Evolutionary conservation across 2,888 invertebrate genomes (phyloP).

Genomic region (Phlogophora meticulosa): DNA sequence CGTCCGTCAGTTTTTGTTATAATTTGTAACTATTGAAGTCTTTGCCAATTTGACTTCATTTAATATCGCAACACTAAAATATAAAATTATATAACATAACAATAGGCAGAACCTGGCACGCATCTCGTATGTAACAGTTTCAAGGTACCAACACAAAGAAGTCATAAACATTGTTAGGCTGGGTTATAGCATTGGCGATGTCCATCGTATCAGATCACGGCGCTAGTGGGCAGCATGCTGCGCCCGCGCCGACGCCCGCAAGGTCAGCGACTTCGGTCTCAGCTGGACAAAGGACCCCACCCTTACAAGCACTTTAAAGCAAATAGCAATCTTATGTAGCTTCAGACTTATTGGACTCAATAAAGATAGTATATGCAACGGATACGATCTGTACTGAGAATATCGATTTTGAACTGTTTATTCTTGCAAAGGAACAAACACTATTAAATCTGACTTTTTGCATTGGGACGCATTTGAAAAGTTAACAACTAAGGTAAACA

Average conservation of each 20-base stretch:
- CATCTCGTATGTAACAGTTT: slow-evolving; percentile 54
- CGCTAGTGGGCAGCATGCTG: slow-evolving; percentile 71
- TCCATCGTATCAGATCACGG: slow-evolving; percentile 66
- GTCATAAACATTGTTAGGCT: slow-evolving; percentile 57
- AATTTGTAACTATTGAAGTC: slow-evolving; percentile 33
- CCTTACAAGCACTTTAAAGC: slow-evolving; percentile 61
- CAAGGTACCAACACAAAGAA: slow-evolving; percentile 62
- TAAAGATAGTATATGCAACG: slow-evolving; percentile 45
- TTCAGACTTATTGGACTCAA: slow-evolving; percentile 20
- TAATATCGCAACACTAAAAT: slow-evolving; percentile 42
- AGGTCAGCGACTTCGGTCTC: slow-evolving; percentile 87
- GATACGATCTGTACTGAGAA: neutral
- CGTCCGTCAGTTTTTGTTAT: slow-evolving; percentile 28
- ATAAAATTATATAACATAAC: slow-evolving; percentile 56
- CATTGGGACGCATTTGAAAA: neutral
- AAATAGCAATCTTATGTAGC: slow-evolving; percentile 42
- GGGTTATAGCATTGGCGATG: slow-evolving; percentile 57
- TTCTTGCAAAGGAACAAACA: neutral
- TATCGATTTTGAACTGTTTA: slow-evolving; percentile 6
- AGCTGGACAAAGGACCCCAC: slow-evolving; percentile 77
- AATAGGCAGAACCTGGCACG: slow-evolving; percentile 51
- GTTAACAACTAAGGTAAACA: neutral
- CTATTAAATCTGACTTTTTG: neutral
- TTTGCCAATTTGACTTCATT: slow-evolving; percentile 34
- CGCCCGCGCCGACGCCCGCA: slow-evolving; percentile 71